A percentile compares a stretch with the other conserved stretches of the same genome.
These are phyloP conservation scores for Macrobrachium rosenbergii DNA, from an alignment of 1,140 invertebrate genomes.

Conservation along the genomic window DNA sequence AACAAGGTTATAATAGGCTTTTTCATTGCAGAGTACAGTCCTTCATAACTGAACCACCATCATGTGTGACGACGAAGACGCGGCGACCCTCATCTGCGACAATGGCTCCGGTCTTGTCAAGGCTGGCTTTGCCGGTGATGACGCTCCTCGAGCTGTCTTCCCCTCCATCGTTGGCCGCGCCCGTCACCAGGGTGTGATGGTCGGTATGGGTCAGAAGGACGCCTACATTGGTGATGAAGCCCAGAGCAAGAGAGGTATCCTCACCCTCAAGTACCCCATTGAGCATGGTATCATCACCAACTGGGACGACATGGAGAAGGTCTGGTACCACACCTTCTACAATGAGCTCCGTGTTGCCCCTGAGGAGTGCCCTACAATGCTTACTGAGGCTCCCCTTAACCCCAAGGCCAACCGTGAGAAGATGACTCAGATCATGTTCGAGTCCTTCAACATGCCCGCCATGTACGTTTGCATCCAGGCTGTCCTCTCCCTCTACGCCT, in stretches of 20 bases:
- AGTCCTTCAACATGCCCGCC: conserved; percentile 70
- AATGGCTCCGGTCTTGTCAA: conserved; percentile 68
- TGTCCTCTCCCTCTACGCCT: conserved; percentile 8
- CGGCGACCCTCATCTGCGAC: no score
- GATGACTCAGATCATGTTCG: conserved; percentile 79
- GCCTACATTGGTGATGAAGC: conserved; percentile 93
- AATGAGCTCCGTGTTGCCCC: conserved; percentile 96
- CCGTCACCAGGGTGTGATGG: conserved; percentile 84
- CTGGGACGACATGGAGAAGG: conserved; percentile 98
- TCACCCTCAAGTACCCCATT: conserved; percentile 93
- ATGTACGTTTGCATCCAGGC: not conserved
- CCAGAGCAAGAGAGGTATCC: conserved; percentile 91
- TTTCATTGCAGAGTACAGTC: no score
- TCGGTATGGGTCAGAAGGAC: conserved; percentile 96
- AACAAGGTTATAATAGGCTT: no score
- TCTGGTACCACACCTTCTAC: conserved; percentile 97
- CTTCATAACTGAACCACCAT: no score
- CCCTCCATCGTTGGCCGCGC: conserved; percentile 80
- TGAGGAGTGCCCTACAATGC: conserved; percentile 90
- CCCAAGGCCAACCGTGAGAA: conserved; percentile 87
- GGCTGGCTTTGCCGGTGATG: conserved; percentile 77
- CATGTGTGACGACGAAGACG: no score
- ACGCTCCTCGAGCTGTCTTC: conserved; percentile 94
- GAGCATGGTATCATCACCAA: conserved; percentile 96
- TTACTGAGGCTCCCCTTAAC: conserved; percentile 90